Base-by-base conservation (phyloP, 2,888 invertebrate species). In the Thecophora atra region DNA sequence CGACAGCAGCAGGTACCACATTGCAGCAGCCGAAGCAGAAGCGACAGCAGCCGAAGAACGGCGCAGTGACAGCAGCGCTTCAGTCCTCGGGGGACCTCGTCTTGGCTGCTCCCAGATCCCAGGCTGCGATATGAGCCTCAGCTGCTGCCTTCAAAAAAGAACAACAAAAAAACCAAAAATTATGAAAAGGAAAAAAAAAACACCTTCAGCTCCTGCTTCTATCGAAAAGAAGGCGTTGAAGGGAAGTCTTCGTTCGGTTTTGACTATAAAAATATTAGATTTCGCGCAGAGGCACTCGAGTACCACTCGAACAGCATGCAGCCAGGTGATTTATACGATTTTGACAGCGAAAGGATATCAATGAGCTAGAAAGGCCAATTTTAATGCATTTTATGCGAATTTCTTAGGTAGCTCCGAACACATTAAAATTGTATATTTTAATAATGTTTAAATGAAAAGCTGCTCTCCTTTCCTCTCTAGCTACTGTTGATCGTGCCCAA, bases 351-450 rank as follows among this genome's bases (percentile, higher is more conserved):
- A 44, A 42, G 63, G 63, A 63, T 42, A 44, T 63, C 63, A 42
- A 63, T 63, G 63, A 63, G 63, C 44, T 63, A 44, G 42, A 58
- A 58, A 58, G 58, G 58, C 58, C 58, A 58, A 58, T 58, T 58
- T 58, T 24, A 28, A 58, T 58, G 58, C 15, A 58, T 58, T 58
- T 58, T 58, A 58, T 28, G 58, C 15, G 58, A 6, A 58, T 58
- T 58, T 58, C 17, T 58, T 24, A 58, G 58, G 58, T 58, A 58
- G 58, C 58, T 54, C 19, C 58, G 58, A 24, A 26, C 58, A 21
- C 58, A 58, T 58, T 58, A 58, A 58, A 58, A 54, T 1, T 37
- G 58, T 58, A 28, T 58, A 58, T 58, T 58, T 58, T 58, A 58
- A 58, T 58, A 58, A 58, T 58, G 26, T 15, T 58, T 17, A 58